A percentile compares a stretch with the other conserved stretches of the same genome.
These are phyloP conservation scores for Peromyscus melanophrys DNA, from an alignment of 2,797 vertebrate species.

Conservation along the genomic window DNA sequence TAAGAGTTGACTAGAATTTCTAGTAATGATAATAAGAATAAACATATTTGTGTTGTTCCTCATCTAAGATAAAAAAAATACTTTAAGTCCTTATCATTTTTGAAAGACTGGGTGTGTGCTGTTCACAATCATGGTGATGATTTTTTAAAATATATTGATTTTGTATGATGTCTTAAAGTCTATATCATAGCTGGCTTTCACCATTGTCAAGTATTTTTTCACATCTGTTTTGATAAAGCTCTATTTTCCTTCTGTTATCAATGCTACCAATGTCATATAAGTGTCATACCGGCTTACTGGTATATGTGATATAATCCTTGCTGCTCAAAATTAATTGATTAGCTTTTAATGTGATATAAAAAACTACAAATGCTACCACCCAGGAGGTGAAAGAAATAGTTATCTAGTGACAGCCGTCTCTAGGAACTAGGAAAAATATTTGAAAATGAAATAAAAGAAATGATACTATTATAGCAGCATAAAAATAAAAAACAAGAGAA, in stretches of 20 bases:
- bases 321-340: neutral
- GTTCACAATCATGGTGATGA: neutral
- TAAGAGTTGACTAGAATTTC: neutral
- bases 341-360: too few species aligned
- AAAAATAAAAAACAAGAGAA: neutral
- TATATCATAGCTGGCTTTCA: neutral
- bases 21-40: neutral
- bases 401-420: neutral
- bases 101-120: accelerated
- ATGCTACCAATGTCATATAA: neutral
- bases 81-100: neutral
- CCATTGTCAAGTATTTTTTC: neutral
- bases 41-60: neutral
- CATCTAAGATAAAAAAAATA: neutral
- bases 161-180: neutral
- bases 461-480: neutral
- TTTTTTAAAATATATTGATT: neutral
- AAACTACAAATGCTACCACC: too few species aligned
- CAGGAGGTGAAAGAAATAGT: neutral
- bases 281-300: neutral
- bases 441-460: neutral
- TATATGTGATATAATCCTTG: too few species aligned
- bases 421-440: neutral
- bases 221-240: neutral
- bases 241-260: neutral